phyloP scores from a whole-genome alignment of 2,888 invertebrate genomes.

The Serrognathus titanus region DNA sequence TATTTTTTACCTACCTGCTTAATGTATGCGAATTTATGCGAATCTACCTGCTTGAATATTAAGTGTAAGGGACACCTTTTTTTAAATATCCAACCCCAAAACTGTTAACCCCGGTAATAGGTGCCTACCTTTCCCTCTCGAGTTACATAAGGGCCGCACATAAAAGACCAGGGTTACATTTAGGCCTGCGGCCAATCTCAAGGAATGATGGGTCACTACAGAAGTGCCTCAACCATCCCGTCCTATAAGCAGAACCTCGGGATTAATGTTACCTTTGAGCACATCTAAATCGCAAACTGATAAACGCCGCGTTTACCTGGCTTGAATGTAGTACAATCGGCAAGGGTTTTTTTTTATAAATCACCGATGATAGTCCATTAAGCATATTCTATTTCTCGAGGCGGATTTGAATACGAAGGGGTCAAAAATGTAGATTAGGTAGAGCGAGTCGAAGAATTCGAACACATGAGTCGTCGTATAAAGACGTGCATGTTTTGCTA shows the following conservation, averaged over 20 bases:
- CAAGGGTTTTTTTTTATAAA: constrained; percentile 26
- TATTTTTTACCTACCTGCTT: constrained; percentile 49
- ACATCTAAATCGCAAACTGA: background rate
- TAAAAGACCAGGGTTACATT: constrained; percentile 15
- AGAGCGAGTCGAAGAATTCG: constrained; percentile 29
- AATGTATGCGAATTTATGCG: constrained; percentile 50
- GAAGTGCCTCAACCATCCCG: background rate
- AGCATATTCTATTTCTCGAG: constrained; percentile 48
- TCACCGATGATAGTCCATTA: constrained; percentile 48
- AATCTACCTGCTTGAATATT: constrained; percentile 52
- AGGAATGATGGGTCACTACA: constrained; percentile 25
- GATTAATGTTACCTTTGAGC: constrained; percentile 8
- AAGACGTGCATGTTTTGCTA: too few relatives aligned
- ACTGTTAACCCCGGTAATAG: constrained; percentile 16
- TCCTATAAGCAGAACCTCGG: constrained; percentile 2
- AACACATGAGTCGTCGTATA: too few relatives aligned
- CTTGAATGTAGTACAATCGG: constrained; percentile 20
- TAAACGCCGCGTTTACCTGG: constrained; percentile 1
- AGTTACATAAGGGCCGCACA: constrained; percentile 15
- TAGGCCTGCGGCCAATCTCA: constrained; percentile 22
- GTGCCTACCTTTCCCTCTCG: constrained; percentile 24
- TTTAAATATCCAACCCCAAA: constrained; percentile 42
- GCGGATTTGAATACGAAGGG: constrained; percentile 48
- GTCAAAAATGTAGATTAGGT: constrained; percentile 48
- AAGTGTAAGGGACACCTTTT: constrained; percentile 51